Evolutionary conservation across 2,797 vertebrate species (phyloP), one percentile per base, ranked within the genome.

Genomic region (Parauchenoglanis punctatus): DNA sequence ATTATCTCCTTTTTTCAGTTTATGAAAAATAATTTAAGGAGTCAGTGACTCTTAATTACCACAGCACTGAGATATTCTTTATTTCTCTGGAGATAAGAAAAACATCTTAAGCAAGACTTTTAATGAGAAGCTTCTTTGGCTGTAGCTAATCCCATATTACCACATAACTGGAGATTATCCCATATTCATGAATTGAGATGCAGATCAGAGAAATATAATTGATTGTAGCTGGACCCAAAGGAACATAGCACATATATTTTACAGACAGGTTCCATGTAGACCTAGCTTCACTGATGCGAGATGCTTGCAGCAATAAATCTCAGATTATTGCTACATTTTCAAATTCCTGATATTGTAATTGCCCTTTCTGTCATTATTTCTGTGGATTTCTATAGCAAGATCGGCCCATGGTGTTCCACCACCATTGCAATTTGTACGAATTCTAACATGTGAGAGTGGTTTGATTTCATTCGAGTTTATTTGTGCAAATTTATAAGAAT

Each of bases 181-280:
- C 25, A 11, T 75, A 46, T 68, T 87, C 59, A 77, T 35, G 35
- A 84, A 49, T 44, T 54, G 49, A 70, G 31, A 83, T 83, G 44
- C 87, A 80, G 65, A 87, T 72, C 63, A 80, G 61, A 77, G 81
- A 84, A 78, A 58, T 84, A 23, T 31, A 46, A 65, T 17, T 67
- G 61, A 49, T 83, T 67, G 11, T 49, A 67, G 63, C 58, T 46
- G 52, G 25, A 78, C 58, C 31, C 72, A 78, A n/a, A 72, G 40
- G 52, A 70, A 46, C 25, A 49, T 3, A 84, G 13, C 63, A 77
- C 28, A 58, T n/a, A 44, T 78, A 61, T 58, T 75, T 58, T 78
- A 67, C 52, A 83, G 61, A 67, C 81, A 59, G 28, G 20, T 3
- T 59, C 20, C 11, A 20, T 67, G 80, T 28, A 63, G 40, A 25